Percentiles rank a stretch among this genome's conserved stretches.
Evolutionary conservation across 2,113 vertebrate genomes (phyloP).

Genomic region (Tricholaema leucomelas): DNA sequence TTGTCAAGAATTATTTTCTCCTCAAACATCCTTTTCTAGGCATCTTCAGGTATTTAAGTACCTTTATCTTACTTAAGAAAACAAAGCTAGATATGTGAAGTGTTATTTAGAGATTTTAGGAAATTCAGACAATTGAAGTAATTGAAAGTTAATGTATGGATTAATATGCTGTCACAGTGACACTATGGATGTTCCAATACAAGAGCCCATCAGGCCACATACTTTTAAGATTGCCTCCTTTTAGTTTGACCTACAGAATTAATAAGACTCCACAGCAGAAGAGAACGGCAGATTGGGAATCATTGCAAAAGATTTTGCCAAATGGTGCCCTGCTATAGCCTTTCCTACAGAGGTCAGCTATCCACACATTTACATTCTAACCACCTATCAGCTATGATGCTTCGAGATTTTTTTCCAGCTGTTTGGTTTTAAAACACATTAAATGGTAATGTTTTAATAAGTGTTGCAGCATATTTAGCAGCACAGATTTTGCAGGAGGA

Average conservation of each 20-base stretch:
- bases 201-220: rapidly evolving
- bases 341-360: not conserved
- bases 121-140: not conserved
- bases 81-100: not conserved
- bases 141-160: not conserved
- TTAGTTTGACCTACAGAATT: not conserved
- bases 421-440: not conserved
- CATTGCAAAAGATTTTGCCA: not conserved
- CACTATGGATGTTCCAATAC: not conserved
- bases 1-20: not conserved
- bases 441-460: not conserved
- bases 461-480: not conserved
- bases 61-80: not conserved
- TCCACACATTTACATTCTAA: not conserved
- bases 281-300: not conserved
- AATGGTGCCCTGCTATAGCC: not conserved
- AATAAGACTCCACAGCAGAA: not conserved
- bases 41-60: not conserved
- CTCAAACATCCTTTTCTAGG: not conserved
- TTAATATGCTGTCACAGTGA: not conserved
- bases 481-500: not conserved
- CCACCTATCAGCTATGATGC: not conserved
- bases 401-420: not conserved
- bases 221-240: not conserved
- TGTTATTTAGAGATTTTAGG: not conserved